These are phyloP conservation scores for Bimastos eiseni DNA, from an alignment of 2,888 invertebrate species.

Conservation along the genomic window DNA sequence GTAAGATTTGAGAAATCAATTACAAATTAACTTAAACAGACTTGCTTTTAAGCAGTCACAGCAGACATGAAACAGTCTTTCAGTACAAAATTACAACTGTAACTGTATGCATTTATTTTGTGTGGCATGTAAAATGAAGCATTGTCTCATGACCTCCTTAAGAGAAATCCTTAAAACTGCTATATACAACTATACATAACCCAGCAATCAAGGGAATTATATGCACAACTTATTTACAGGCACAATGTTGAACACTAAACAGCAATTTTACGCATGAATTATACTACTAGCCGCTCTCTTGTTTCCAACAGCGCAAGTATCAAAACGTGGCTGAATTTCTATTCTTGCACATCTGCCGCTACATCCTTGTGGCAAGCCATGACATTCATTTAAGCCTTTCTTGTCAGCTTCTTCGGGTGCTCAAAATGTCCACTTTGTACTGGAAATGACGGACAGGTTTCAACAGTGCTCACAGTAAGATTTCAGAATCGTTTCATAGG, in stretches of 20 bases:
- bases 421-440: not conserved
- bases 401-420: not conserved
- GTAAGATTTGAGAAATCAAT: not conserved
- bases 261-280: not conserved
- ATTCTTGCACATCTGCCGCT: not conserved
- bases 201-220: not conserved
- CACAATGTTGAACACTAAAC: conserved; percentile 2
- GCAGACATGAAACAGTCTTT: not conserved
- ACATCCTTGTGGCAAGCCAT: not conserved
- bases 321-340: not conserved
- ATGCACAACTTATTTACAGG: not conserved
- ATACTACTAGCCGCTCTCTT: not conserved
- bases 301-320: not conserved
- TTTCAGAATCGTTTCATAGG: no score
- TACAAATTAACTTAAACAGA: not conserved
- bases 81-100: not conserved
- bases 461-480: not conserved
- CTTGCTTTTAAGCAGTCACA: not conserved
- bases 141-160: no score
- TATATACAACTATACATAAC: no score
- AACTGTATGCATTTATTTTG: not conserved
- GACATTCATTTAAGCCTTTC: not conserved
- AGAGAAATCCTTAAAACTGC: no score
- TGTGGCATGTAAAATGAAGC: not conserved
- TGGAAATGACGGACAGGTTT: not conserved